These are phyloP conservation scores for Micromys minutus DNA, from an alignment of 2,113 vertebrate species.

Conservation along the genomic window DNA sequence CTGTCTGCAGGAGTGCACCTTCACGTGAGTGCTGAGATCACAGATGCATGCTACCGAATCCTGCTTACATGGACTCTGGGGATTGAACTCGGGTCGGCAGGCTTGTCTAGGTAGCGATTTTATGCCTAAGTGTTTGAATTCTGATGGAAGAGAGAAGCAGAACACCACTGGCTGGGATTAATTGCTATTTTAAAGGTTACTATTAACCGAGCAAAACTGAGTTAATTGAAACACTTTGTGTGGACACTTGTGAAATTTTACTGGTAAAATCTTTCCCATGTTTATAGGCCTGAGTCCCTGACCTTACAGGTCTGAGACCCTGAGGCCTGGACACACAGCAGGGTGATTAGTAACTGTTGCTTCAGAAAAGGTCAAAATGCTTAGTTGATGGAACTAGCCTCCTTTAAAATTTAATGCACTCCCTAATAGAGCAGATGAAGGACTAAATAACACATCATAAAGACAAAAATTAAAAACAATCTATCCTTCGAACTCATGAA, in stretches of 20 bases:
- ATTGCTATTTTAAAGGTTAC: constrained; percentile 54
- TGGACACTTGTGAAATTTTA: constrained; percentile 59
- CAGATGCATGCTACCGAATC: not conserved
- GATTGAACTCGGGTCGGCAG: too few species aligned
- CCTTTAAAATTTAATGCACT: constrained; percentile 35
- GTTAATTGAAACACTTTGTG: constrained; percentile 59
- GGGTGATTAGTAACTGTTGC: constrained; percentile 47
- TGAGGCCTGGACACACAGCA: constrained; percentile 53
- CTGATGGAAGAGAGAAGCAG: not conserved
- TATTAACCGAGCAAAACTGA: constrained; percentile 47
- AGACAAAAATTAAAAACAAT: not conserved
- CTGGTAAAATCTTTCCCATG: constrained; percentile 36
- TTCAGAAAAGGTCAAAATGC: constrained; percentile 46
- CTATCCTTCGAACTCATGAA: too few species aligned
- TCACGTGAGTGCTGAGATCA: not conserved
- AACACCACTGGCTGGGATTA: not conserved
- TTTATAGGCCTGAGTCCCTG: constrained; percentile 50
- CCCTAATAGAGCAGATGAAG: not conserved
- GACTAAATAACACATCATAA: constrained; percentile 22
- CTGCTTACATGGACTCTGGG: not conserved
- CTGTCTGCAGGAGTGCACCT: not conserved
- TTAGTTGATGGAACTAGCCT: constrained; percentile 20
- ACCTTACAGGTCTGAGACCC: constrained; percentile 46
- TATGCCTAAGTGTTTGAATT: not conserved
- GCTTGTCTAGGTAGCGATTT: not conserved